These are phyloP conservation scores for Ailurus styani DNA, from an alignment of 2,113 vertebrate genomes.

Conservation along the genomic window DNA sequence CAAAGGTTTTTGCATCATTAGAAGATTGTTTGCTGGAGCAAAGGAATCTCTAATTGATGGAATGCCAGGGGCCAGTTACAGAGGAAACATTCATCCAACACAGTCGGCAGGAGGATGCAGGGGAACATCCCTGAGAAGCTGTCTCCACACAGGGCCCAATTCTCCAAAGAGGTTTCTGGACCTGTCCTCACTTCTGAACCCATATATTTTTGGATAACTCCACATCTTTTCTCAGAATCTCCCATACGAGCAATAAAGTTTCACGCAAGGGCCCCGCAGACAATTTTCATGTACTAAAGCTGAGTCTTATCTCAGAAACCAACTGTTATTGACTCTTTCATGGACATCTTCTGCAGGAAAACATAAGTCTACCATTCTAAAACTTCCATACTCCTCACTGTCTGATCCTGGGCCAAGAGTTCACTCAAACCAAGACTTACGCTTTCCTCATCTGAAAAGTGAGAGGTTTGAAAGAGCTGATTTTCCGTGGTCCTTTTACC, in stretches of 20 bases:
- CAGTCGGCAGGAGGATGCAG: not conserved
- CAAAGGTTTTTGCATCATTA: not conserved
- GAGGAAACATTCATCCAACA: not conserved
- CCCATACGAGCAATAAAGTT: not conserved
- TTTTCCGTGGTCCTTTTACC: not conserved
- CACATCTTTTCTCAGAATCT: not conserved
- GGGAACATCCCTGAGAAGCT: not conserved
- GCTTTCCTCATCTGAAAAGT: not conserved
- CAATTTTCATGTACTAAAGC: not conserved
- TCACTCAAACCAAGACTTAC: not conserved
- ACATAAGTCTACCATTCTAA: too few relatives aligned
- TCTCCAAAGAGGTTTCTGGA: not conserved
- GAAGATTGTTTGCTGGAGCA: not conserved
- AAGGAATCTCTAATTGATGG: not conserved
- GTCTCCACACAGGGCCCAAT: not conserved
- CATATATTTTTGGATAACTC: not conserved
- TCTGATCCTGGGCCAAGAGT: not conserved
- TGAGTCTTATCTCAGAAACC: not conserved
- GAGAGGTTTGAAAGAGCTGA: not conserved
- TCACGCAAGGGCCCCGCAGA: not conserved
- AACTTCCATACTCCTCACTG: not conserved
- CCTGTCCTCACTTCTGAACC: not conserved
- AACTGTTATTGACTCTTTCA: not conserved
- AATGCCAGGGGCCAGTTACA: not conserved
- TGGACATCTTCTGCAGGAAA: not conserved